A percentile compares a stretch with the other conserved stretches of the same genome.
Conservation (phyloP, 2,113 vertebrate genomes). For the Pseudorhombus dupliciocellatus region DNA sequence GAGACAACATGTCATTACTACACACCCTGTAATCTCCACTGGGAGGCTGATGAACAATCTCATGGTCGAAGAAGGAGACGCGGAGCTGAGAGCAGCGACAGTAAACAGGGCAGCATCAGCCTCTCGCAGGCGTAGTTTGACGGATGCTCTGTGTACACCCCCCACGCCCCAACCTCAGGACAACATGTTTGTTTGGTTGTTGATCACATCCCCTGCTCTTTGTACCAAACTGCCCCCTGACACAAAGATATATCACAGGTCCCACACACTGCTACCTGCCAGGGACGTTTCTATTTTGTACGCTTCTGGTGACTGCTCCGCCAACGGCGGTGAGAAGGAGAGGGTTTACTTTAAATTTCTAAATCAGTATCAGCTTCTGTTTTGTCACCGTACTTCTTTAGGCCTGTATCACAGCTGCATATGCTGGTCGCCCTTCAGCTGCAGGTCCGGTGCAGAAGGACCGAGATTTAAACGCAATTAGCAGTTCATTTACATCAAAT, state of each 20-base stretch:
- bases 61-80: constrained; percentile 24
- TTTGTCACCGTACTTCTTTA: constrained; percentile 12
- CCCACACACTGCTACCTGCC: constrained; percentile 41
- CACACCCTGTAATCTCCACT: neutral
- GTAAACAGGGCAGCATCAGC: constrained; percentile 62
- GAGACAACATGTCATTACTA: neutral
- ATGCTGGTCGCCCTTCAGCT: constrained; percentile 19
- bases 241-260: constrained; percentile 72
- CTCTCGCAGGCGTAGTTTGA: constrained; percentile 72
- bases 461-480: constrained; percentile 60
- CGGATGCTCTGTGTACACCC: constrained; percentile 73
- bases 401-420: constrained; percentile 24
- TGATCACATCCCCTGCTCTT: constrained; percentile 77
- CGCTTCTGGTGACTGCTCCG: constrained; percentile 33
- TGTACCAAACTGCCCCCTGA: constrained; percentile 66
- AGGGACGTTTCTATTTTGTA: constrained; percentile 43
- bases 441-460: constrained; percentile 11
- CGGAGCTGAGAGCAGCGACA: constrained; percentile 24
- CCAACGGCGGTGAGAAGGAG: constrained; percentile 22
- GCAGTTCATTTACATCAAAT: constrained; percentile 58
- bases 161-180: constrained; percentile 62
- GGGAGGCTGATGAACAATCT: constrained; percentile 16
- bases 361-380: constrained; percentile 9
- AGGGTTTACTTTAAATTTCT: constrained; percentile 1
- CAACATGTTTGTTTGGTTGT: constrained; percentile 73